Percentiles rank a stretch among this genome's conserved stretches.
phyloP scores from a whole-genome alignment of 2,797 vertebrate species.

The Anabacerthia variegaticeps region DNA sequence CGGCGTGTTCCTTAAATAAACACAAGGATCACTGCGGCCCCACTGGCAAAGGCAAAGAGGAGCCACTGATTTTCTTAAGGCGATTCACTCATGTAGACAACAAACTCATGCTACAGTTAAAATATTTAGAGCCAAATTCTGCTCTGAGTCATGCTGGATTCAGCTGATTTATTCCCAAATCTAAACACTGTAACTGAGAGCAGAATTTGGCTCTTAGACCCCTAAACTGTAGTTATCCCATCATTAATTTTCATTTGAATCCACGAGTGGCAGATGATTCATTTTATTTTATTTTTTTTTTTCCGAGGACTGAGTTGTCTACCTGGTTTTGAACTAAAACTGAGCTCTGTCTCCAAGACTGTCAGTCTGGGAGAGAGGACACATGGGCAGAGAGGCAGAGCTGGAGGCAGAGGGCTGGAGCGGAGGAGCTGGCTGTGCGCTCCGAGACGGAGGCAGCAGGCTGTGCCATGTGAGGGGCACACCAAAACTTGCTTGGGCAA shows the following conservation, averaged over 20 bases:
- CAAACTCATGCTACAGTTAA: slow-evolving; percentile 21
- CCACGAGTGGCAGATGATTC: accelerated
- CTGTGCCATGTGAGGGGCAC: not conserved
- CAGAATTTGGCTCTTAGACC: not conserved
- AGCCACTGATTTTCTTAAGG: slow-evolving; percentile 42
- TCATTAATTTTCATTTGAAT: accelerated
- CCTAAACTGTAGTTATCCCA: not conserved
- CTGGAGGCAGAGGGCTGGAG: not conserved
- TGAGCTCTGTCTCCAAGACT: not conserved
- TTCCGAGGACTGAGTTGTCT: not conserved
- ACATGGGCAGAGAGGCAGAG: not conserved
- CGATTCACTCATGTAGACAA: slow-evolving; percentile 34
- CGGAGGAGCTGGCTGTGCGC: not conserved
- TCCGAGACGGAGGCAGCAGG: not conserved
- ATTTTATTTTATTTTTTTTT: too few relatives aligned
- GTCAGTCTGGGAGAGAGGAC: not conserved
- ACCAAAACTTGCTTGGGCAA: not conserved
- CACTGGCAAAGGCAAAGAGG: slow-evolving; percentile 51
- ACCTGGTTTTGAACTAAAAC: not conserved
- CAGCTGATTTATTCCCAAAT: not conserved
- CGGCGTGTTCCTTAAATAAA: not conserved
- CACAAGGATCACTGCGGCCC: not conserved
- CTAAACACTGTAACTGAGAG: not conserved
- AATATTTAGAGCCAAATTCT: slow-evolving; percentile 16
- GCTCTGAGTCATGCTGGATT: not conserved